Conservation (phyloP, 2,888 invertebrate genomes). For the Drosophila mimetica region DNA sequence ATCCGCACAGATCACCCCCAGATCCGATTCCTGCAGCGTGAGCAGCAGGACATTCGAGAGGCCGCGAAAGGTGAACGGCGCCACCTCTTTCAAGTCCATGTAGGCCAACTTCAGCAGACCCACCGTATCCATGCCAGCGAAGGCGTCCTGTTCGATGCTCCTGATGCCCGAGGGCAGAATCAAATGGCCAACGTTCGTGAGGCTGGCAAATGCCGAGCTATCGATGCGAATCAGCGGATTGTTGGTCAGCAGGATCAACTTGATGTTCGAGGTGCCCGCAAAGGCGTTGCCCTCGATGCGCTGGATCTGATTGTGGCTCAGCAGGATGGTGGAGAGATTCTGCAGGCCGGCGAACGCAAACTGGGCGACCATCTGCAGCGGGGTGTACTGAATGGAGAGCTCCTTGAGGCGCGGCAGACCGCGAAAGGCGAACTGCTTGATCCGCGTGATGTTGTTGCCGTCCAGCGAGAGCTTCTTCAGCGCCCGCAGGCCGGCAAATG, state of each 20-base stretch:
- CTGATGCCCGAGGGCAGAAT: constrained; percentile 93
- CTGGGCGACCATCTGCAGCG: constrained; percentile 91
- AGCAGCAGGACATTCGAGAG: constrained; percentile 90
- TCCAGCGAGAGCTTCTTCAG: constrained; percentile 93
- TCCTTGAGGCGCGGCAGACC: constrained; percentile 91
- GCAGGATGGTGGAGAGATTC: constrained; percentile 90
- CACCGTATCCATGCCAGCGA: constrained; percentile 92
- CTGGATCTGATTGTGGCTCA: constrained; percentile 89
- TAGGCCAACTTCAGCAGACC: constrained; percentile 92
- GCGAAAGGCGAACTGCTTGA: constrained; percentile 94
- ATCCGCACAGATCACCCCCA: constrained; percentile 90
- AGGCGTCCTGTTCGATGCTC: constrained; percentile 91
- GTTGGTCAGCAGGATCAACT: constrained; percentile 91
- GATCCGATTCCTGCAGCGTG: constrained; percentile 92
- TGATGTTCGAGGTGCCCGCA: constrained; percentile 93
- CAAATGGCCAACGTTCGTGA: constrained; percentile 92
- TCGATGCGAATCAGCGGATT: constrained; percentile 93
- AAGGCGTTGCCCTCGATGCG: constrained; percentile 92
- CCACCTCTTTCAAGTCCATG: constrained; percentile 91
- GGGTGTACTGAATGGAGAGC: constrained; percentile 94
- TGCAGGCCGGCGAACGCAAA: constrained; percentile 94
- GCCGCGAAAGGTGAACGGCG: constrained; percentile 90
- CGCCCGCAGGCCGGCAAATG: constrained; percentile 92
- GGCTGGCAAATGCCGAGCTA: constrained; percentile 92
- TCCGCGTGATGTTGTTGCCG: constrained; percentile 93